Evolutionary conservation across 2,888 invertebrate genomes (phyloP).

Genomic region (Malthinus seriepunctatus): DNA sequence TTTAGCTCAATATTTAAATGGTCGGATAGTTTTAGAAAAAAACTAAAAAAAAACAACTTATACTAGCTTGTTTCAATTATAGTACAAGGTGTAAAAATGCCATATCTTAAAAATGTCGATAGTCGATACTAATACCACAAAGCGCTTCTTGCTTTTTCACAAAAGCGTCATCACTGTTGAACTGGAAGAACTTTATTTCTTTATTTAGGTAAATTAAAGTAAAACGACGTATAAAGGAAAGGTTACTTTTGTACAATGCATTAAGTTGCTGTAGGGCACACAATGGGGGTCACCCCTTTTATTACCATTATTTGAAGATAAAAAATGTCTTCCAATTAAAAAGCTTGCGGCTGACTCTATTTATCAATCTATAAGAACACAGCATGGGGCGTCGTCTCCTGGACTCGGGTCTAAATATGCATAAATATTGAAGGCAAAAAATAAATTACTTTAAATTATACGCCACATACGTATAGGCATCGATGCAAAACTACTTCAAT

Average conservation of each 20-base stretch:
- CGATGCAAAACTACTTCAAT: constrained; percentile 1
- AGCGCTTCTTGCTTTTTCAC: constrained; percentile 8
- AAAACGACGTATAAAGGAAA: constrained; percentile 8
- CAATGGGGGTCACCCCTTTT: constrained; percentile 50
- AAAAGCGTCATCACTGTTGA: neutral
- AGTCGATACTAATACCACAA: neutral
- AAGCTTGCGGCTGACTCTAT: constrained; percentile 54
- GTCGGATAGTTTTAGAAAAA: constrained; percentile 12
- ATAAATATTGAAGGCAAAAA: constrained; percentile 49
- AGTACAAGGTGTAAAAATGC: constrained; percentile 45
- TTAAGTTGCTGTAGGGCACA: constrained; percentile 36
- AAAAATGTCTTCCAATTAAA: constrained; percentile 57
- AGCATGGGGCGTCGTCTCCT: constrained; percentile 50
- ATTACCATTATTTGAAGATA: constrained; percentile 55
- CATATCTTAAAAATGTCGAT: constrained; percentile 35
- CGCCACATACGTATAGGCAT: constrained; percentile 21
- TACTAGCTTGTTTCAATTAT: constrained; percentile 49
- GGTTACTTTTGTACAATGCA: constrained; percentile 42
- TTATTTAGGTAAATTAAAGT: neutral
- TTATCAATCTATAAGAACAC: constrained; percentile 55
- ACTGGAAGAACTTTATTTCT: neutral
- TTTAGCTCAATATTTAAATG: constrained; percentile 11
- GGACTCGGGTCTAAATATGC: constrained; percentile 46
- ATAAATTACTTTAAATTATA: constrained; percentile 47
- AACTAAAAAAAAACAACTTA: constrained; percentile 42